Percentiles rank a stretch among this genome's conserved stretches.
Evolutionary conservation across 1,140 invertebrate species (phyloP).

Genomic region (Hylaeus anthracinus): DNA sequence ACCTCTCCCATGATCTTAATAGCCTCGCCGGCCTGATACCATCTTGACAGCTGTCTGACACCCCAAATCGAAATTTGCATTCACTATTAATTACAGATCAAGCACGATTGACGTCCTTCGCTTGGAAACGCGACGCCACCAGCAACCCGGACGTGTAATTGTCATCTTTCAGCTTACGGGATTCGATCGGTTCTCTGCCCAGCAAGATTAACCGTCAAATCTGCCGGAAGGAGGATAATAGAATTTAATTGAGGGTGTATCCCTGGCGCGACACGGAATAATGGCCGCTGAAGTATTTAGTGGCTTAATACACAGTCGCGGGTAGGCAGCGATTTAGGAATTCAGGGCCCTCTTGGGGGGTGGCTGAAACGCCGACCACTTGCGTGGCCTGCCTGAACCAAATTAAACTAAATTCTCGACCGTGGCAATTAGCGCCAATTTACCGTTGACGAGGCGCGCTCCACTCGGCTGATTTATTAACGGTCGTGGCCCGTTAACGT

Average conservation of each 20-base stretch:
- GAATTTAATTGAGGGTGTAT: conserved; percentile 42
- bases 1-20: too few species aligned
- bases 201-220: conserved; percentile 35
- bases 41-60: too few species aligned
- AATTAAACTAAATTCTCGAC: conserved; percentile 73
- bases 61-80: too few species aligned
- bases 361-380: conserved; percentile 29
- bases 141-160: not conserved
- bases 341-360: conserved; percentile 49
- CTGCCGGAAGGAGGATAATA: conserved; percentile 15
- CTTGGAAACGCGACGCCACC: too few species aligned
- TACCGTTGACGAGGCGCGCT: conserved; percentile 59
- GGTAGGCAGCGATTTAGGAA: conserved; percentile 48
- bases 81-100: too few species aligned
- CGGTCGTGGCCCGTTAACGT: not conserved
- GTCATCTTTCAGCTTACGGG: not conserved
- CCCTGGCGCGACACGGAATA: conserved; percentile 32
- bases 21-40: too few species aligned
- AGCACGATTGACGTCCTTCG: too few species aligned
- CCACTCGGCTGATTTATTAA: conserved; percentile 48
- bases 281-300: conserved; percentile 49
- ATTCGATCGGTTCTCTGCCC: conserved; percentile 6
- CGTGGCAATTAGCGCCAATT: conserved; percentile 74
- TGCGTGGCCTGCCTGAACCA: conserved; percentile 46
- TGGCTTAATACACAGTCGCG: conserved; percentile 56